Base-by-base conservation (phyloP, 2,113 vertebrate genomes). In the Callospermophilus lateralis region DNA sequence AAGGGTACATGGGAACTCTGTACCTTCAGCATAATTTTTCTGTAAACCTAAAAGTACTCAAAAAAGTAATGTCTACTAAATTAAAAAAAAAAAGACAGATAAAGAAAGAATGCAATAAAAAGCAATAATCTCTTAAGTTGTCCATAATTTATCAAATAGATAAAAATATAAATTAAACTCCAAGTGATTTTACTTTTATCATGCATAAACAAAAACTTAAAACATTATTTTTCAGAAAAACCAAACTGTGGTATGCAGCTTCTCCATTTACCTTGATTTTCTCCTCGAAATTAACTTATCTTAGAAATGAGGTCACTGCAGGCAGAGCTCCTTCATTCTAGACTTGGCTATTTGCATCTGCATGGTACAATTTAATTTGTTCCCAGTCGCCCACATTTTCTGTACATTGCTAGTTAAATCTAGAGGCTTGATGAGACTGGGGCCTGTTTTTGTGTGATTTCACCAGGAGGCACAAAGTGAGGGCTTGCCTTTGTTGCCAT, bases 151-250 rank as follows among this genome's bases (percentile, higher is more conserved):
- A 26, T 45, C 72, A 84, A 90, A 58, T 73, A 84, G 30, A 4
- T 42, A 51, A 17, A 70, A 68, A 26, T 24, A 78, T 24, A 78
- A 26, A 17, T 45, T 67, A 63, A 70, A 53, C 8, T 81, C 13
- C 58, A 81, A 93, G 79, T 77, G 34, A 74, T 51, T 67, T 76
- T 93, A 70, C 13, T 93, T 96, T 74, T 58, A 80, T 70, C 55
- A 72, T 4, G 10, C 61, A 12, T 53, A 76, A 81, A 86, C 37
- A n/a, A 58, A 93, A 67, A 20, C 53, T 55, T 80, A 67, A 81
- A 68, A n/a, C 8, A 79, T 79, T 32, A 16, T 89, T 74, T 22
- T 77, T 55, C 5, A 83, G 65, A 93, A 87, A 93, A 79, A 84
- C 28, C 5, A n/a, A 89, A 85, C 74, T 15, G 77, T 45, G 24